Base-by-base conservation (phyloP, 1,140 invertebrate species). In the Pseudobourletiella spinata region DNA sequence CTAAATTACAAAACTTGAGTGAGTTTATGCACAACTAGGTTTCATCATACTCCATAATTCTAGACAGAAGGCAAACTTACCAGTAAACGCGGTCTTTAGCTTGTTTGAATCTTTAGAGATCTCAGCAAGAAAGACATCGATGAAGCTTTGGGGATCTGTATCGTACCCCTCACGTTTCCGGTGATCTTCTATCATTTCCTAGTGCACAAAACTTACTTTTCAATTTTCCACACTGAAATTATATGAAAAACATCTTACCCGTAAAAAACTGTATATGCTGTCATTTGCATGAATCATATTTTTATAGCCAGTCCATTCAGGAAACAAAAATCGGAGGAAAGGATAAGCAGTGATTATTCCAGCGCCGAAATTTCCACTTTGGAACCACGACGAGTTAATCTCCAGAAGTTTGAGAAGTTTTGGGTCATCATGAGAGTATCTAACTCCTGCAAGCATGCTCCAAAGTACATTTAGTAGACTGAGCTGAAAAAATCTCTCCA, bases 381-480 rank as follows among this genome's bases (percentile, higher is more conserved):
- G 57, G 20, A 67, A 61, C 65, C 61, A 64, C 3, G 43, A 32
- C 6, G 58, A 61, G 30, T 60, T 64, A 2, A 64, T 32, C 32
- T 60, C 46, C 2, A 67, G 51, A 0, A 67, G 42, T 30, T 59
- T 59, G 14, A 18, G 26, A 1, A 72, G 56, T 29, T 68, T 59
- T 0, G 69, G 70, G 54, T 78, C 73, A 22, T 72, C 64, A 59
- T 77, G 73, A 2, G 72, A 71, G 55, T 77, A 83, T 67, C 83
- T 74, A 70, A 79, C 82, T 1, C 89, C 87, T 57, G 90, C 87
- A 76, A 93, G 82, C 83, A 94, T 88, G 51, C 79, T 82, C 87
- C 90, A 93, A 0, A 94, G 75, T 0, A 88, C 87, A 69, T 94
- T 95, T 15, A 92, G 73, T 30, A 90, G 83, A 1, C 69, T 64